Evolutionary conservation across 1,140 invertebrate genomes (phyloP).

Genomic region (Glomeris maerens): DNA sequence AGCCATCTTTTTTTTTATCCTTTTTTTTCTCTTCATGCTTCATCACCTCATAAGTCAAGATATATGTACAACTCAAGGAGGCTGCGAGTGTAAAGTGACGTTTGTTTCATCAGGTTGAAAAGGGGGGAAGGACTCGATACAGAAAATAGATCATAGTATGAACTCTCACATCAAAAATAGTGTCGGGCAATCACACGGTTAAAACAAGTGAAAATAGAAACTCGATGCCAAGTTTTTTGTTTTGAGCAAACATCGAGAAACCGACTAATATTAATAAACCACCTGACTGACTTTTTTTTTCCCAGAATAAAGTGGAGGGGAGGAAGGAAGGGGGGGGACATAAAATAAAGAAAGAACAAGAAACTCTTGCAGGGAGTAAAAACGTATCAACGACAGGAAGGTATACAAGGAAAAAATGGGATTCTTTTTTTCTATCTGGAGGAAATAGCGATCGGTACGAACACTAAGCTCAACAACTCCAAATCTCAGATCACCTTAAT

Average conservation of each 20-base stretch:
- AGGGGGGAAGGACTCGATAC: too few species aligned
- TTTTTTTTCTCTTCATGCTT: too few species aligned
- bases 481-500: slow-evolving; percentile 1
- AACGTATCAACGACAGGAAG: neutral
- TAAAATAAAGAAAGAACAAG: neutral
- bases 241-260: slow-evolving; percentile 25
- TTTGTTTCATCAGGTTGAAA: too few species aligned
- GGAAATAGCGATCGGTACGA: neutral
- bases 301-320: slow-evolving; percentile 2
- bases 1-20: too few species aligned
- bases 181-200: slow-evolving; percentile 21
- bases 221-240: slow-evolving; percentile 18
- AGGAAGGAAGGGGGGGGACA: neutral
- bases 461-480: neutral
- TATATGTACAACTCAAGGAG: too few species aligned
- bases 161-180: slow-evolving; percentile 27
- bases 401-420: neutral
- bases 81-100: too few species aligned
- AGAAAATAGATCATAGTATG: slow-evolving; percentile 21
- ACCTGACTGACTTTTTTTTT: slow-evolving; percentile 13
- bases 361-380: neutral
- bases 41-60: too few species aligned
- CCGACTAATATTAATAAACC: slow-evolving; percentile 10
- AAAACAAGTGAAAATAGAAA: slow-evolving; percentile 26
- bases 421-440: neutral